phyloP scores from a whole-genome alignment of 2,888 invertebrate genomes.

The Clitarchus hookeri region DNA sequence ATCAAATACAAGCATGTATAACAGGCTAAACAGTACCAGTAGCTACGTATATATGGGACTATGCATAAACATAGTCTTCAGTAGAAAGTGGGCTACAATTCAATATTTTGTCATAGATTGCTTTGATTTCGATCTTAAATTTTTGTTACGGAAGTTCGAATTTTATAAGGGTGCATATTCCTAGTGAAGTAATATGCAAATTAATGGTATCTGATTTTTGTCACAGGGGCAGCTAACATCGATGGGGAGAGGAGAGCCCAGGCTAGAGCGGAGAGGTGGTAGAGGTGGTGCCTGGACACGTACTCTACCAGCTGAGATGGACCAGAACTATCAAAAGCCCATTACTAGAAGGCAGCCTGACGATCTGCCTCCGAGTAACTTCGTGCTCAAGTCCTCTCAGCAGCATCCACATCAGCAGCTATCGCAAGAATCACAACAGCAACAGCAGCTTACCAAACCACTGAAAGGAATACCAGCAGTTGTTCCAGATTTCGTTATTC shows the following conservation, averaged over 20 bases:
- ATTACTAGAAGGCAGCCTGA: constrained; percentile 28
- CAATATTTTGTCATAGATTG: too few relatives aligned
- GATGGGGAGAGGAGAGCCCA: constrained; percentile 66
- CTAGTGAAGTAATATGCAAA: too few relatives aligned
- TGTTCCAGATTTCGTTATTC: constrained; percentile 54
- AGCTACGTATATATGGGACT: too few relatives aligned
- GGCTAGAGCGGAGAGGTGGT: constrained; percentile 65
- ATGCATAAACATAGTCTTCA: too few relatives aligned
- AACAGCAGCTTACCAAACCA: constrained; percentile 46
- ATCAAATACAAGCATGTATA: too few relatives aligned
- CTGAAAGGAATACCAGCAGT: constrained; percentile 57
- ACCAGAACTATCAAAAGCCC: constrained; percentile 38
- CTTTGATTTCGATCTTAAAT: too few relatives aligned
- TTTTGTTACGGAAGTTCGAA: too few relatives aligned
- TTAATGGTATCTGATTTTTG: constrained; percentile 16
- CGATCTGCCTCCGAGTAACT: not conserved
- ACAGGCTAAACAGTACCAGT: too few relatives aligned
- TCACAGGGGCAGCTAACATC: constrained; percentile 49
- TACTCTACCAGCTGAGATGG: constrained; percentile 2
- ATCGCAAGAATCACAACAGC: constrained; percentile 48
- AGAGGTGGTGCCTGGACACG: constrained; percentile 57
- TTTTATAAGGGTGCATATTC: too few relatives aligned
- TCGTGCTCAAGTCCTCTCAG: constrained; percentile 37
- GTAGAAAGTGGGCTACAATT: too few relatives aligned
- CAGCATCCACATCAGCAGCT: constrained; percentile 48